phyloP scores from a whole-genome alignment of 2,888 invertebrate species.

The Caenorhabditis sp. region DNA sequence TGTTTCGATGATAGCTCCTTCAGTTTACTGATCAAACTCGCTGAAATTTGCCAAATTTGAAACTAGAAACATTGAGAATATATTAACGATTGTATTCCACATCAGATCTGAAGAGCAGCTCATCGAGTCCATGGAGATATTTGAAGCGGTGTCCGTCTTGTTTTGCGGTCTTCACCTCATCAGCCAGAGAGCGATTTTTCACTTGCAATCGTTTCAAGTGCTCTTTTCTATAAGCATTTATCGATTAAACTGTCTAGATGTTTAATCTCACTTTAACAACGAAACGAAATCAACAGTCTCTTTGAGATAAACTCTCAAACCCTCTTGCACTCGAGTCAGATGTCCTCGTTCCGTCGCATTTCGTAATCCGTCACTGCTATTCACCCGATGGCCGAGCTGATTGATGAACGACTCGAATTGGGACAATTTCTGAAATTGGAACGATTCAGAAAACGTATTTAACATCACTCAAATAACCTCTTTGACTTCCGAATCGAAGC shows the following conservation, averaged over 20 bases:
- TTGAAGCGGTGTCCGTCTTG: conserved; percentile 53
- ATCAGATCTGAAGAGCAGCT: conserved; percentile 18
- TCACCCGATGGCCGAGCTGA: conserved; percentile 54
- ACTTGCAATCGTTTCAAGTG: conserved; percentile 53
- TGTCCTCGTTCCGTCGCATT: conserved; percentile 59
- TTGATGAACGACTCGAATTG: conserved; percentile 60
- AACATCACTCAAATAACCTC: conserved; percentile 18
- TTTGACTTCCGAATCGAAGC: conserved; percentile 48
- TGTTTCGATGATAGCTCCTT: conserved; percentile 36
- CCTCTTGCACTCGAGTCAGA: conserved; percentile 58
- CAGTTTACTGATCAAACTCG: conserved; percentile 8
- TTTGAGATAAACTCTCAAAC: conserved; percentile 57
- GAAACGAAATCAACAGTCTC: conserved; percentile 51
- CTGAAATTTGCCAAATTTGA: conserved; percentile 23
- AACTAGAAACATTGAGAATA: neutral
- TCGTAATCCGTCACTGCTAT: conserved; percentile 52
- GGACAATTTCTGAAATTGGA: conserved; percentile 42
- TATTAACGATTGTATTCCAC: conserved; percentile 38
- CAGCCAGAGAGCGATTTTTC: conserved; percentile 44
- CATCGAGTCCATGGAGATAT: conserved; percentile 44
- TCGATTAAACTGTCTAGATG: neutral
- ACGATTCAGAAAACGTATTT: neutral
- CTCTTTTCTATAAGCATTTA: conserved; percentile 37
- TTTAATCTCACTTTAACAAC: conserved; percentile 39
- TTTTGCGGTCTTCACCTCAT: conserved; percentile 40